Evolutionary conservation across 2,113 vertebrate species (phyloP).

Genomic region (Aptenodytes patagonicus): DNA sequence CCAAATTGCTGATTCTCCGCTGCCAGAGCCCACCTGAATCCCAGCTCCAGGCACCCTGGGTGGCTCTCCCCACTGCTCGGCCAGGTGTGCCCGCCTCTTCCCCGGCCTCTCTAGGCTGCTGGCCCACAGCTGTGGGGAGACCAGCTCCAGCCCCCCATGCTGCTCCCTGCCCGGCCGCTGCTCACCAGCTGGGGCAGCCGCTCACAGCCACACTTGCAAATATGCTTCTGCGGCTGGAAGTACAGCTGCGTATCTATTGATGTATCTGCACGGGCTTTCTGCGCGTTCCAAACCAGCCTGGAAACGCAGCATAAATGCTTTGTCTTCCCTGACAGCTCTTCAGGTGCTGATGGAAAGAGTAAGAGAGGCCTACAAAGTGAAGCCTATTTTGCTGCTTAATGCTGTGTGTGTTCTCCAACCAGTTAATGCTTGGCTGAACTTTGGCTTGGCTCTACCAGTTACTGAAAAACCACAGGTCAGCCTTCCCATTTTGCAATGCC

Average conservation of each 20-base stretch:
- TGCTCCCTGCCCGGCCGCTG: fast-evolving
- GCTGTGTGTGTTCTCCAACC: not conserved
- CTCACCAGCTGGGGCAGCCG: too few relatives aligned
- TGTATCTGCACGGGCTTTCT: fast-evolving
- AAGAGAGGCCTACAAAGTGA: not conserved
- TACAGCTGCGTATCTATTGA: fast-evolving
- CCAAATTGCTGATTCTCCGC: fast-evolving
- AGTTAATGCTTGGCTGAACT: not conserved
- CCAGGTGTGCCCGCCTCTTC: fast-evolving
- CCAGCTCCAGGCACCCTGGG: too few relatives aligned
- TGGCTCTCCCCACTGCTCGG: fast-evolving
- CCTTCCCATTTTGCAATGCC: not conserved
- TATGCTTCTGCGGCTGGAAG: fast-evolving
- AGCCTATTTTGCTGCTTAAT: not conserved
- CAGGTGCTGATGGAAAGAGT: not conserved
- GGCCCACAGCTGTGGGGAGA: not conserved
- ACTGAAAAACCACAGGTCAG: not conserved
- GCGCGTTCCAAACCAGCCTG: fast-evolving
- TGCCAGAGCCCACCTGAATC: not conserved
- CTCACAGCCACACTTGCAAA: not conserved
- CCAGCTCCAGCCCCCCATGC: fast-evolving
- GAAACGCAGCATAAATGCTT: not conserved
- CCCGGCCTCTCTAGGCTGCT: fast-evolving
- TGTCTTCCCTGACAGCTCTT: fast-evolving
- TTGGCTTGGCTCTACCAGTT: not conserved